Base-by-base conservation (phyloP, 2,888 invertebrate species). In the Itoplectis maculator region DNA sequence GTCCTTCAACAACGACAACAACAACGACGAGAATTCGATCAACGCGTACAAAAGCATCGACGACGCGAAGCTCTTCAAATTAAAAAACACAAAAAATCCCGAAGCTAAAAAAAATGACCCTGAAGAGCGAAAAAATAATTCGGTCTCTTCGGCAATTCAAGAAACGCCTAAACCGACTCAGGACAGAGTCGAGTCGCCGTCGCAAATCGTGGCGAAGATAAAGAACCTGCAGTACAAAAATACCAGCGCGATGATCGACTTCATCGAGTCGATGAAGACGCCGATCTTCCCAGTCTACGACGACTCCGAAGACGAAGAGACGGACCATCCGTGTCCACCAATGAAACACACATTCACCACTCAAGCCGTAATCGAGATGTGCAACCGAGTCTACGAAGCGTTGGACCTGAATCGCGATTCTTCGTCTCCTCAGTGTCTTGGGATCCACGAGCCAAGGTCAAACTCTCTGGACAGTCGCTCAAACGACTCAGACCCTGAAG, bases 361-460 rank as follows among this genome's bases (percentile, higher is more conserved):
- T 3, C 9, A 40, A 54, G 70, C 70, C 1, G 51, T 78, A 2
- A 54, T 78, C 9, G 70, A 78, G 18, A 78, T 65, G 63, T 61
- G 59, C 42, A 49, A 77, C 5, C 61, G 49, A 13, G 68, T 77
- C 5, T 77, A 69, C n/a, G 18, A 69, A 6, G 18, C 61, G 8
- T 37, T 76, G 9, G 68, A 76, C 11, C 45, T 59, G 0, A 45
- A 59, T 3, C 59, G 18, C 23, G 68, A 49, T 0, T 18, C 56
- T 11, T 13, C 45, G 3, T 35, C 42, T 1, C 23, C 15, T 9
- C 45, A 13, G 54, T 9, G 72, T 23, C 42, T 49, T 20, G n/a
- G 7, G 37, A 7, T 37, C 9, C 51, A 15, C 5, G 49, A 11
- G 8, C 13, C 35, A 6, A 35, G 51, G 13, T 51, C 6, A n/a